Base-by-base conservation (phyloP, 2,113 vertebrate species). In the Anhinga anhinga region DNA sequence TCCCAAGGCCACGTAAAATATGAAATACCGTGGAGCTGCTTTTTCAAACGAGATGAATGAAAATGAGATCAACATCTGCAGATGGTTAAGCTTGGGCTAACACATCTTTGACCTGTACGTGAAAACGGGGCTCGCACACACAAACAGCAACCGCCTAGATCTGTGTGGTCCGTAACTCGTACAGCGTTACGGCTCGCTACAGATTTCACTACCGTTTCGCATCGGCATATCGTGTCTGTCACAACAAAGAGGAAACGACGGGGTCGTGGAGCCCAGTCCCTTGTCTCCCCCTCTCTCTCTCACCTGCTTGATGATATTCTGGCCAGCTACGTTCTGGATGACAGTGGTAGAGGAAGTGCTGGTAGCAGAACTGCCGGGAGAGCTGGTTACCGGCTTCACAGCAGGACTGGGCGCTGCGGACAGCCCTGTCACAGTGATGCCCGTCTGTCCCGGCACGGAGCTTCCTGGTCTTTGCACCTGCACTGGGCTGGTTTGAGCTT, bases 221-320 rank as follows among this genome's bases (percentile, higher is more conserved):
- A 81, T 17, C 77, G 69, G 44, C 26, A 0, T 14, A 20, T 18
- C 36, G 36, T 2, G 2, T 32, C 53, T n/a, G 52, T 30, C 49
- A 52, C 7, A 38, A 44, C 19, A 70, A 82, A 36, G 1, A 13
- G 21, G 8, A 49, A 91, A 76, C 14, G 4, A 44, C 30, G 5
- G 26, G 29, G 15, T 44, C 0, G 0, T 11, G 29, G 11, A 81
- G 11, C 36, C 22, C 23, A 67, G 10, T 10, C 63, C 50, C 29
- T 76, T 15, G 12, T 45, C 36, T 45, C 50, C 67, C 15, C 17
- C 65, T 30, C 16, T 13, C 16, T 15, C 62, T 62, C 90, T 83
- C 65, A 99, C 99, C 99, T 99, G 99, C 97, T 99, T 99, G 97
- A 99, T 98, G 71, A 99, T 99, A 96, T 98, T 99, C 49, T 99